Base-by-base conservation (phyloP, 2,113 vertebrate genomes). In the Campylomormyrus tamandua region DNA sequence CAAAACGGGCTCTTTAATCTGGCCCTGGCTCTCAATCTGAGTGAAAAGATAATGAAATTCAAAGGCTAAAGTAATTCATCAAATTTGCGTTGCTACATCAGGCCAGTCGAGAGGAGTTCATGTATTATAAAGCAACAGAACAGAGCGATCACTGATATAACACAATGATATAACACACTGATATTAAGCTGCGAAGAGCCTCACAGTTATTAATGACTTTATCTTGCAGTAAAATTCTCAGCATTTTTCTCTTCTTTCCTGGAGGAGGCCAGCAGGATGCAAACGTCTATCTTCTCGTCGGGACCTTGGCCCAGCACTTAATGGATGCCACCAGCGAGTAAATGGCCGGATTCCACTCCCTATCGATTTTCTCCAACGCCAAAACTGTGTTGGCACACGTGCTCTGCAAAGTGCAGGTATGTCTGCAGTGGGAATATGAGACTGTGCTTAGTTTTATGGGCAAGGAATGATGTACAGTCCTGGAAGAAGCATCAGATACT, bases 271-370 rank as follows among this genome's bases (percentile, higher is more conserved):
- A 19, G 2, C 50, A 87, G 85, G 50, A 87, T 87, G 27, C 17
- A 39, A 8, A 5, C 50, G 1, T 53, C 83, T 84, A 1, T n/a
- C 45, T n/a, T 84, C 83, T 84, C 45, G 2, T 84, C 0, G 2
- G 50, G 48, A 56, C 85, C 85, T 87, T 87, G 85, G 50, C 85
- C 85, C 49, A 1, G 49, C 85, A 87, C 85, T 87, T 87, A 35
- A 52, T 35, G 50, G 85, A 56, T 35, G 49, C 21, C 50, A 35
- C n/a, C n/a, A 15, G 27, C 1, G 17, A 87, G 17, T 42, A 27
- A 87, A 52, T 17, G 21, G 19, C 46, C 49, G 24, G 10, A 87
- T 56, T 53, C 50, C 11, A 49, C 27, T 53, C 50, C 49, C 84
- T 7, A 39, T 87, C 0, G 45, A 48, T 87, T 87, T 19, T 50